phyloP scores from a whole-genome alignment of 2,113 vertebrate species.

The Hepsetus odoe region DNA sequence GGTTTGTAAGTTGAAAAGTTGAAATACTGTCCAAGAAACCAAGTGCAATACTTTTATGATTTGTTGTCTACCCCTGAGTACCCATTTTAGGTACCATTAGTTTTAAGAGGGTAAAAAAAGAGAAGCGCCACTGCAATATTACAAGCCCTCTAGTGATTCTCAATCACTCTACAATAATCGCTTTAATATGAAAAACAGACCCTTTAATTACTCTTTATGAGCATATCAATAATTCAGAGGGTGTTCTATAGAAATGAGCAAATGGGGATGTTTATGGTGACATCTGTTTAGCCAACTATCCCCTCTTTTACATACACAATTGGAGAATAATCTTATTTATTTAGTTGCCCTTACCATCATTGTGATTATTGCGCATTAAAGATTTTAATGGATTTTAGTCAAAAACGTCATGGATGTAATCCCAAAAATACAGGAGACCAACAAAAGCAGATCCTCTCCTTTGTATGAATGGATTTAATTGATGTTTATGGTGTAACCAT shows the following conservation, averaged over 20 bases:
- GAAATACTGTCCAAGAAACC: background rate
- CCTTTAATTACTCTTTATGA: constrained; percentile 56
- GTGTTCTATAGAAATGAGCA: constrained; percentile 21
- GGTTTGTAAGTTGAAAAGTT: no score
- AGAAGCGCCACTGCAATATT: constrained; percentile 16
- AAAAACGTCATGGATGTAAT: background rate
- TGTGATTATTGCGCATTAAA: background rate
- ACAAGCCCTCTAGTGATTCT: constrained; percentile 30
- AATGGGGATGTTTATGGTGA: background rate
- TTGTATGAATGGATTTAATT: constrained; percentile 10
- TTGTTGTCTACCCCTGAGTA: background rate
- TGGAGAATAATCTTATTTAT: background rate
- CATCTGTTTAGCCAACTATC: background rate
- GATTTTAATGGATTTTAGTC: background rate
- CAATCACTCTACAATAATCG: constrained; percentile 38
- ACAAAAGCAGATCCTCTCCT: background rate
- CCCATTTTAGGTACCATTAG: background rate
- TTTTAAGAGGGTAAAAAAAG: background rate
- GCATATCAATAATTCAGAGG: constrained; percentile 55
- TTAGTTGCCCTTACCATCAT: background rate
- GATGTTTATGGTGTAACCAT: background rate
- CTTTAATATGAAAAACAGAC: constrained; percentile 47
- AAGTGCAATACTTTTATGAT: background rate
- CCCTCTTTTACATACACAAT: background rate
- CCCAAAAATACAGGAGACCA: background rate